A percentile compares a stretch with the other conserved stretches of the same genome.
These are phyloP conservation scores for Dascyllus trimaculatus DNA, from an alignment of 2,113 vertebrate species.

Conservation along the genomic window DNA sequence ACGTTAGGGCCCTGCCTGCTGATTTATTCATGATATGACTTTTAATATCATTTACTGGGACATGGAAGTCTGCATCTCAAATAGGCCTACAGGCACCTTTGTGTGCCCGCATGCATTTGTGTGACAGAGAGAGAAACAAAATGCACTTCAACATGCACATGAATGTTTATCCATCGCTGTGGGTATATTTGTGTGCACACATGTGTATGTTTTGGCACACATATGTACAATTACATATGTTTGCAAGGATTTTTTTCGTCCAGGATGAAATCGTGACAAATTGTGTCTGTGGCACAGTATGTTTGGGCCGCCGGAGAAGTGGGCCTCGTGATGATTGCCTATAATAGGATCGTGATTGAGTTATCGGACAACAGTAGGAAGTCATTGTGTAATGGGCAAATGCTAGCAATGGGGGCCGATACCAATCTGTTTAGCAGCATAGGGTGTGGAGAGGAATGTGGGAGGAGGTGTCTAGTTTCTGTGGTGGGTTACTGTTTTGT, in stretches of 20 bases:
- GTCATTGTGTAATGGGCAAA: slow-evolving; percentile 65
- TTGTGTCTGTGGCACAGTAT: slow-evolving; percentile 47
- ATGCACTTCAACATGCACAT: slow-evolving; percentile 27
- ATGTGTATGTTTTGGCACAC: neutral
- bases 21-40: slow-evolving; percentile 85
- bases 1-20: slow-evolving; percentile 65
- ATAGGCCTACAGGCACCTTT: slow-evolving; percentile 75
- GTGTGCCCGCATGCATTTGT: slow-evolving; percentile 39
- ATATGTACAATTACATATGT: slow-evolving; percentile 24
- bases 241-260: slow-evolving; percentile 12
- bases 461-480: slow-evolving; percentile 77
- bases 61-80: slow-evolving; percentile 81
- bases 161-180: neutral
- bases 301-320: slow-evolving; percentile 50
- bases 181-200: neutral
- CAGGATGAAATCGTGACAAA: slow-evolving; percentile 51
- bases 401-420: slow-evolving; percentile 62
- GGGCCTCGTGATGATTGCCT: slow-evolving; percentile 60
- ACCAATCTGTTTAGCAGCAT: slow-evolving; percentile 78
- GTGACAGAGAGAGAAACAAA: slow-evolving; percentile 14
- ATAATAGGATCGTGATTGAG: slow-evolving; percentile 63
- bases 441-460: slow-evolving; percentile 76
- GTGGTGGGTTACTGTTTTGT: slow-evolving; percentile 65
- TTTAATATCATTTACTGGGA: slow-evolving; percentile 84
- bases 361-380: slow-evolving; percentile 67